These are phyloP conservation scores for Pipa parva DNA, from an alignment of 2,113 vertebrate species.

Conservation along the genomic window DNA sequence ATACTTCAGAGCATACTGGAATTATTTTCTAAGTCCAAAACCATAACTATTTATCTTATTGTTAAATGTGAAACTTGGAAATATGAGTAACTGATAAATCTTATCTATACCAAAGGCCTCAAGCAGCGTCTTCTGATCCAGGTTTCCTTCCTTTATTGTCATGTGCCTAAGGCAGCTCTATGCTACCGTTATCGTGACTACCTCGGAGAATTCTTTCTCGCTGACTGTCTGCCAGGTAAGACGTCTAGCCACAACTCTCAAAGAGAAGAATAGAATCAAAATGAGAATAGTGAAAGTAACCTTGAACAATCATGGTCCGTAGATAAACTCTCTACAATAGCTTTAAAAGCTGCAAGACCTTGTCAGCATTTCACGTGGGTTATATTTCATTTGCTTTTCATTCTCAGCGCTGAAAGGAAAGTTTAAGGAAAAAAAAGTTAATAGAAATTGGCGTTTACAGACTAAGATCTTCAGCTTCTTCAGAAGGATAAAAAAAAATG, in stretches of 20 bases:
- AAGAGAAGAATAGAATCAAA: not conserved
- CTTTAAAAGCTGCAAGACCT: no score
- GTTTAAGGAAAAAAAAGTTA: no score
- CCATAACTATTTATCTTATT: slow-evolving; percentile 40
- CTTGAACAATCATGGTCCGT: no score
- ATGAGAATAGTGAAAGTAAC: not conserved
- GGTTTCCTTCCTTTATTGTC: not conserved
- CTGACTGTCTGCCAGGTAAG: slow-evolving; percentile 11
- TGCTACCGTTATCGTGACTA: slow-evolving; percentile 13
- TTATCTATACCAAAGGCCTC: slow-evolving; percentile 5
- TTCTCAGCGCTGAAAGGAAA: no score
- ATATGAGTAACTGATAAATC: slow-evolving; percentile 43
- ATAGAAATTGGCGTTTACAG: no score
- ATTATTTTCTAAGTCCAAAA: slow-evolving; percentile 37
- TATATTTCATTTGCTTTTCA: no score
- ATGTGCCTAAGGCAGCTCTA: slow-evolving; percentile 7
- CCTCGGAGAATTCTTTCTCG: slow-evolving; percentile 6
- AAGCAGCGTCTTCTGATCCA: slow-evolving; percentile 12
- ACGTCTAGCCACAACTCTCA: not conserved
- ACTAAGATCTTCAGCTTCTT: no score
- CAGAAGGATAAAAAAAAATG: no score
- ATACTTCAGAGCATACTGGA: slow-evolving; percentile 35
- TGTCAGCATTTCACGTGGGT: no score
- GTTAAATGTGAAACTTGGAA: slow-evolving; percentile 27
- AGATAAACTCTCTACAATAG: no score